Evolutionary conservation across 2,888 invertebrate species (phyloP).

Genomic region (Encarsia formosa): DNA sequence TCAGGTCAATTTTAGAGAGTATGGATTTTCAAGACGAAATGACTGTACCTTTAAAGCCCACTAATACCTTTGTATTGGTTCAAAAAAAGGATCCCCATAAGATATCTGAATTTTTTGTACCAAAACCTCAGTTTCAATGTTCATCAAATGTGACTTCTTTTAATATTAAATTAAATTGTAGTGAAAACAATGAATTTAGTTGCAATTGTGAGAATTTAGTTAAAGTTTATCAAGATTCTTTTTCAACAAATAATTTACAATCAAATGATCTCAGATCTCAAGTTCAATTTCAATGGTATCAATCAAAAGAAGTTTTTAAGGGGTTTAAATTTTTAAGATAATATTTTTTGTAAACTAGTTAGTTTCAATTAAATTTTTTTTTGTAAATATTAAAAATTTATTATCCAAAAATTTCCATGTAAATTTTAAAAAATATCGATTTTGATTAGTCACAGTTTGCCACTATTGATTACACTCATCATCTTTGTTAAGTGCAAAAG

Average conservation of each 20-base stretch:
- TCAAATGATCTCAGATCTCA: slow-evolving; percentile 18
- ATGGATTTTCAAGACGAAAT: slow-evolving; percentile 45
- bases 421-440: no score
- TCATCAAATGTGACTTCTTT: slow-evolving; percentile 33
- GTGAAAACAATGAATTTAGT: slow-evolving; percentile 23
- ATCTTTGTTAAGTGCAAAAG: no score
- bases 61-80: slow-evolving; percentile 48
- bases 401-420: no score
- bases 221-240: slow-evolving; percentile 38
- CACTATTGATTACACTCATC: no score
- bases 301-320: slow-evolving; percentile 45
- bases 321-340: slow-evolving; percentile 45
- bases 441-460: no score
- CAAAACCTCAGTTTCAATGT: slow-evolving; percentile 42
- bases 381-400: no score
- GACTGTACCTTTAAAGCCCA: slow-evolving; percentile 40
- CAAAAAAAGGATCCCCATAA: slow-evolving; percentile 41
- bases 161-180: slow-evolving; percentile 37
- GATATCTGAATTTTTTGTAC: slow-evolving; percentile 44
- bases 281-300: slow-evolving; percentile 43
- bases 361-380: no score
- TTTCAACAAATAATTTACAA: slow-evolving; percentile 9
- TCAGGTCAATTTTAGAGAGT: slow-evolving; percentile 44
- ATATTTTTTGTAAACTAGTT: no score
- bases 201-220: slow-evolving; percentile 40